Evolutionary conservation across 2,888 invertebrate genomes (phyloP), one percentile per base, ranked within the genome.

Genomic region (Lepidocyrtoides sp.): DNA sequence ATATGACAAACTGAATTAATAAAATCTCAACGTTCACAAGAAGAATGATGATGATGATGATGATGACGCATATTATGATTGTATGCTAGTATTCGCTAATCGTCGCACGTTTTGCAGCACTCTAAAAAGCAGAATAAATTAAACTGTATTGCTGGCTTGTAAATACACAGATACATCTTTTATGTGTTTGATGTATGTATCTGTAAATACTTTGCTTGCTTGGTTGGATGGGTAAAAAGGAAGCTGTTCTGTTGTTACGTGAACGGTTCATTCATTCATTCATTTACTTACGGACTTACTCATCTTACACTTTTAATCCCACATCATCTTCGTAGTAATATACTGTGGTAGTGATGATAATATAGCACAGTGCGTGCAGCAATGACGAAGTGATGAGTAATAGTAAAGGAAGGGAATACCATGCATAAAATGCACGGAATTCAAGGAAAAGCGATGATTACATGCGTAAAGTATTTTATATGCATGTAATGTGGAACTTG

Each of bases 371-470:
- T 44, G 44, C 7, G 5, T 41, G 20, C 14, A 3, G n/a, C 17
- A 20, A 32, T 41, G 69, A 75, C 41, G 44, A 57, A 8, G 44
- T 51, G 77, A 77, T 77, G 77, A 77, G 77, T 77, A 77, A 77
- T 77, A 17, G 12, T 8, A 10, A 48, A 14, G 4, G 44, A 26
- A 63, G 48, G 41, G 51, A 41, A 75, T 75, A 75, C 51, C 77
- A 77, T n/a, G n/a, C 77, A 77, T 12, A n/a, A n/a, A 51, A 63
- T 63, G 63, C 77, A 77, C 48, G 72, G 72, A 51, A 12, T 51
- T 10, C 51, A 29, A 29, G 77, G 51, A 54, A 77, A 29, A 77
- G 54, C 1, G 54, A 77, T 77, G 77, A 77, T 29, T 77, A n/a
- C 77, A 77, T 51, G 29, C 12, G 51, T 26, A 29, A 77, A 51